Base-by-base conservation (phyloP, 2,113 vertebrate species). In the Nansenia antarctica region DNA sequence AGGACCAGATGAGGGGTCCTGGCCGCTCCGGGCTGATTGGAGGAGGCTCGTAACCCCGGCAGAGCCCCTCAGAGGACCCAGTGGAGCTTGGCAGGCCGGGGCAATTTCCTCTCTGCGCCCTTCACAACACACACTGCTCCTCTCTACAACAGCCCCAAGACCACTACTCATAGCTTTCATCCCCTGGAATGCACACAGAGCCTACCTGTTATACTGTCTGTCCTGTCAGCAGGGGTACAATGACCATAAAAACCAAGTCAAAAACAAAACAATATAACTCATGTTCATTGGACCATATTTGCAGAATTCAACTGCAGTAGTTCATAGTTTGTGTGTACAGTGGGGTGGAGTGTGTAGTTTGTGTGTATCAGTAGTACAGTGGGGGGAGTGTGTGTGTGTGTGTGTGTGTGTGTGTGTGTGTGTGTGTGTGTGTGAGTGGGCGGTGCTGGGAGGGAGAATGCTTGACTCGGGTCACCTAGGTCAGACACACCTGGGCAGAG, bases 1-100 rank as follows among this genome's bases (percentile, higher is more conserved):
- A 81, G 76, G 84, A 88, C 79, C 91, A 92, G 86, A 92, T 91
- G 90, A 62, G 72, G 58, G 74, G 81, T 86, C 78, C 72, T 65
- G 61, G 29, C 29, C 34, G 73, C 76, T 82, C 70, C 74, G 49
- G 77, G 70, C 76, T 77, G 80, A 82, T 63, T 82, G 79, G 80
- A 72, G 76, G 67, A 76, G 79, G 63, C 66, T 78, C 60, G 79
- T 77, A 70, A 80, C 71, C 72, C 62, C 68, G 39, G 59, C 35
- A 73, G 80, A 85, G 68, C 70, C 82, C 74, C 78, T 63, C 70
- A 66, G 64, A 62, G 72, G 62, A 85, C 75, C 73, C 49, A 69
- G 20, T 26, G 72, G 75, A 60, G 68, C 62, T 76, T 67, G 65
- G 63, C 49, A 64, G 73, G 67, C 45, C 20, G 70, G 22, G 70